Evolutionary conservation across 2,888 invertebrate species (phyloP), one percentile per base, ranked within the genome.

Genomic region (Nephrotoma appendiculata): DNA sequence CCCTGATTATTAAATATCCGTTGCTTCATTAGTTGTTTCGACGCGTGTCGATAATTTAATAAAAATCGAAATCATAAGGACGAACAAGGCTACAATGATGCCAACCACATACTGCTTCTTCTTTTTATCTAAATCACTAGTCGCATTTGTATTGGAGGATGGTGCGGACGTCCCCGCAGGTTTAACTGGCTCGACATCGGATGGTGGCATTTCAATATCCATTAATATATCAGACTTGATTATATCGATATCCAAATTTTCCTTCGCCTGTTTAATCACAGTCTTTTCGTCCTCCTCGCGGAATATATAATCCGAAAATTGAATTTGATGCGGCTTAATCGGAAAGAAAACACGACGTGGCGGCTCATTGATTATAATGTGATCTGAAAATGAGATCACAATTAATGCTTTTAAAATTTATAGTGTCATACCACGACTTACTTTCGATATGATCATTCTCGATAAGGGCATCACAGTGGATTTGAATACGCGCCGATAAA

Each of bases 401-500:
- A 31, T 31, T 31, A 31, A 31, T 31, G 7, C n/a, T 71, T 71
- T 31, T 85, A 41, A 31, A 85, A 45, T 48, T 44, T 57, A 86
- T 86, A 15, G 31, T 45, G 12, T 85, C 86, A 41, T 83, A 41
- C 1, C 4, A 85, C 71, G 2, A 71, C 85, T 57, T 12, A 57
- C 85, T 85, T 87, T 86, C 15, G n/a, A n/a, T 71, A 19, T 86
- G 6, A 11, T 84, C 41, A 41, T 85, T 89, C 87, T 90, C 91
- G 42, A 97, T 96, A 86, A 98, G 92, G 87, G 98, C 98, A 91
- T 98, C 98, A 93, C 97, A 98, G 90, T 98, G 97, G 94, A 98
- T 96, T 89, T 97, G 97, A 90, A 98, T 94, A 88, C 98, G 93
- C 11, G 97, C 95, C 11, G 95, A 94, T 87, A 98, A 92, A 86